Evolutionary conservation across 2,888 invertebrate species (phyloP), one percentile per base, ranked within the genome.

Genomic region (Lacanobia oleracea): DNA sequence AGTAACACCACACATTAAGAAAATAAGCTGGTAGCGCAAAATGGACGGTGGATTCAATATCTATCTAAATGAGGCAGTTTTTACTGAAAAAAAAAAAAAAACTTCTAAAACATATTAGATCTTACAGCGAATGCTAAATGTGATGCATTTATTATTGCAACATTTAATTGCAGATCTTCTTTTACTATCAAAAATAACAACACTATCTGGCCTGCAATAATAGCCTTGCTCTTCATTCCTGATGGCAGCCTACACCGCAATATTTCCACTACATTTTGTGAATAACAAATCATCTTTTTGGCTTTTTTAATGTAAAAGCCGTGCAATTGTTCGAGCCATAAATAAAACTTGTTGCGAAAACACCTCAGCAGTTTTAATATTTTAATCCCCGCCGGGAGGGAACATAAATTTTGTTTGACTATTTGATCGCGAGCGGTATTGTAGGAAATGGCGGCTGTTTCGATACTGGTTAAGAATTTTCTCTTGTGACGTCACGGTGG

Each of bases 361-460:
- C 93, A 93, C 93, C 93, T 94, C 94, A 93, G 93, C 94, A 93
- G 91, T 93, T 93, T 94, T 94, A 92, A 94, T 93, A 93, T 93
- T 94, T 94, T 94, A 93, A 93, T 93, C 92, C 91, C 82, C 88
- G 87, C 71, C 82, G 86, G 86, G 88, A 83, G 87, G 81, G 88
- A 88, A 86, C 91, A 92, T 94, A 93, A 93, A 94, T 93, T 91
- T 89, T 83, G 90, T 94, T 93, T 90, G 92, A 89, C 90, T 91
- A 89, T 88, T 91, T 90, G 90, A 90, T 88, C 89, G 84, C 76
- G 82, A 67, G 65, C 74, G 75, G 72, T 63, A 67, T 75, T 79
- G 72, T 76, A 77, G 77, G 67, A 76, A 76, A 61, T 62, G 50
- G 60, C 45, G 67, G 51, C 48, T 74, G 80, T 86, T 82, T 79